Conservation (phyloP, 2,797 vertebrate genomes). For the Leptoclinus maculatus region DNA sequence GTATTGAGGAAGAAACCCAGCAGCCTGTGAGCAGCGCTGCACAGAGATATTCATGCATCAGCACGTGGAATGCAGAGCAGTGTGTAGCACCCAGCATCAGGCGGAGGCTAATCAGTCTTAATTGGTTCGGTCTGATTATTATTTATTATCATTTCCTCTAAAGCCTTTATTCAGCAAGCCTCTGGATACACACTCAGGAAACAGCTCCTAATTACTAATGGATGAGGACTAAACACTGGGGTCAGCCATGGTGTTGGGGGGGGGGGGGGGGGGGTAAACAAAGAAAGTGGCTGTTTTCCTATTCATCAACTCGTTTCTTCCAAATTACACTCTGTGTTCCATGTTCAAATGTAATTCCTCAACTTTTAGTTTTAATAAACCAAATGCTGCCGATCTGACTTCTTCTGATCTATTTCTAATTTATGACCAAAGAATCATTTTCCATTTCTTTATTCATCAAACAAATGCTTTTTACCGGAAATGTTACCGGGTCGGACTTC, state of each 20-base stretch:
- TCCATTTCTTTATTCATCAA: not conserved
- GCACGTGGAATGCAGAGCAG: conserved; percentile 17
- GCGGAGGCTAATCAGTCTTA: conserved; percentile 74
- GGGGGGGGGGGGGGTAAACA: conserved; percentile 24
- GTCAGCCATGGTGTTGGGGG: conserved; percentile 61
- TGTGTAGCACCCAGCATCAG: conserved; percentile 44
- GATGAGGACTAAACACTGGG: conserved; percentile 71
- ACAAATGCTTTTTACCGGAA: not conserved
- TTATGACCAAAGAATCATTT: not conserved
- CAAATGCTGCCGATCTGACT: not conserved
- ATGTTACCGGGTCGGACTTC: not conserved
- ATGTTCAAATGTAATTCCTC: not conserved
- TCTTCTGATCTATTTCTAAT: conserved; percentile 9
- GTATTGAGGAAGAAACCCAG: conserved; percentile 35
- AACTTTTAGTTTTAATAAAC: not conserved
- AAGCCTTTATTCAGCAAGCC: conserved; percentile 70
- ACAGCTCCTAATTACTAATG: conserved; percentile 78
- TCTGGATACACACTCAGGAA: conserved; percentile 76
- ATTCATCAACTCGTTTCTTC: conserved; percentile 31
- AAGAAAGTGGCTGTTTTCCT: conserved; percentile 32
- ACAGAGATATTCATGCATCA: conserved; percentile 37
- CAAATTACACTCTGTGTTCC: not conserved
- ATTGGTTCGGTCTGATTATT: conserved; percentile 78
- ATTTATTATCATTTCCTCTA: conserved; percentile 79
- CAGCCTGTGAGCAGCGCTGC: conserved; percentile 1